phyloP scores from a whole-genome alignment of 2,888 invertebrate species.

The Pachymerium ferrugineum region DNA sequence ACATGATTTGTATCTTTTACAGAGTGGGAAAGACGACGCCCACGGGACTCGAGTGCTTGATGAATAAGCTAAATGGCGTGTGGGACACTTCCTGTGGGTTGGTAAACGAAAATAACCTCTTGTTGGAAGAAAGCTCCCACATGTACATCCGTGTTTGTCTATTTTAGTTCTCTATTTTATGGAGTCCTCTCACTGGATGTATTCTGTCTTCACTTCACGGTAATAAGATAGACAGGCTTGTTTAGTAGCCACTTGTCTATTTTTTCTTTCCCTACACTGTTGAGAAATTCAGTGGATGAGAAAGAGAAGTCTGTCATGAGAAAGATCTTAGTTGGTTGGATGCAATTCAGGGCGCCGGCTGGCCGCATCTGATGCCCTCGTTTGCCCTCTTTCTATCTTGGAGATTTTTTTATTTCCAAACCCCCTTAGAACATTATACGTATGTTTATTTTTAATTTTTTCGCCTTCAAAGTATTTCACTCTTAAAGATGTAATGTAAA shows the following conservation, averaged over 20 bases:
- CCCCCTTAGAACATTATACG: not conserved
- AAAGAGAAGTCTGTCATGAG: conserved; percentile 17
- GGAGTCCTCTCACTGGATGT: not conserved
- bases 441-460: not conserved
- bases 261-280: not conserved
- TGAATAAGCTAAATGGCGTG: conserved; percentile 5
- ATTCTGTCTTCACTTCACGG: not conserved
- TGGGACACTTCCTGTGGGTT: conserved; percentile 3
- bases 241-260: conserved; percentile 9
- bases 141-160: not conserved
- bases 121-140: not conserved
- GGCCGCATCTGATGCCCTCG: not conserved
- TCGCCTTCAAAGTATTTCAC: no score
- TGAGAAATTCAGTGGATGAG: conserved; percentile 1
- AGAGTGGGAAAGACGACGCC: not conserved
- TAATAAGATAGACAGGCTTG: not conserved
- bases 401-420: not conserved
- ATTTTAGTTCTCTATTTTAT: not conserved
- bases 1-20: not conserved
- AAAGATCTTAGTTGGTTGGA: not conserved
- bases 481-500: no score
- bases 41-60: not conserved
- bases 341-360: conserved; percentile 22
- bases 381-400: conserved; percentile 4
- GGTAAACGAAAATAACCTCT: not conserved